Conservation (phyloP, 1,140 invertebrate genomes). For the Leguminivora glycinivorella region DNA sequence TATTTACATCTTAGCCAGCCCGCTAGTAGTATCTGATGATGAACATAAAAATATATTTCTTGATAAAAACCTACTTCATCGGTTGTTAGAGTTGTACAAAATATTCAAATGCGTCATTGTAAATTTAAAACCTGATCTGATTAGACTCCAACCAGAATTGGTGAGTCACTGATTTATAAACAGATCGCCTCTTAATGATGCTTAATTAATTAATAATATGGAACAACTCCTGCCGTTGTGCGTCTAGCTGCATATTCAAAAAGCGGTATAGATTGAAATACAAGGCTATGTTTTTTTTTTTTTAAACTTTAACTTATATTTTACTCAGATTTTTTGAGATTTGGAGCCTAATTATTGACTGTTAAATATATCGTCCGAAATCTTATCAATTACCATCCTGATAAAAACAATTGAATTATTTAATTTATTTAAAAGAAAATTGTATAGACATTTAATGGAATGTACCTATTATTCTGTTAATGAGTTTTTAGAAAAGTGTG, state of each 20-base stretch:
- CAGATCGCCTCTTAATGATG: background rate
- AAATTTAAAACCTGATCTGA: background rate
- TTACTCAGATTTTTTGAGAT: background rate
- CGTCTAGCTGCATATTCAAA: background rate
- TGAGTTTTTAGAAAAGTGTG: no score
- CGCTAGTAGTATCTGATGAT: no score
- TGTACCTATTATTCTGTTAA: no score
- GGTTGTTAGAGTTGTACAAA: background rate
- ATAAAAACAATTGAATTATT: no score
- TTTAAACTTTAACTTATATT: background rate
- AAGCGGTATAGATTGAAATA: background rate
- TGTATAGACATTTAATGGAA: no score
- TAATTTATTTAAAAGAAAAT: no score
- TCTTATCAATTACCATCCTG: no score
- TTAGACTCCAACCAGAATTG: background rate
- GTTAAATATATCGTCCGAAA: no score
- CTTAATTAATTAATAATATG: background rate
- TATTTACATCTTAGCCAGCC: no score
- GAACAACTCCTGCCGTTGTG: background rate
- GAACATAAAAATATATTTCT: no score
- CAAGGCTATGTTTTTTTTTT: background rate
- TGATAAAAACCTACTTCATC: no score
- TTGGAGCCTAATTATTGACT: no score
- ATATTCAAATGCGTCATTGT: background rate
- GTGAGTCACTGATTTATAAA: background rate